Evolutionary conservation across 64 coral and sea anemone species (phyloP).

Genomic region (Pocillopora damicornis): DNA sequence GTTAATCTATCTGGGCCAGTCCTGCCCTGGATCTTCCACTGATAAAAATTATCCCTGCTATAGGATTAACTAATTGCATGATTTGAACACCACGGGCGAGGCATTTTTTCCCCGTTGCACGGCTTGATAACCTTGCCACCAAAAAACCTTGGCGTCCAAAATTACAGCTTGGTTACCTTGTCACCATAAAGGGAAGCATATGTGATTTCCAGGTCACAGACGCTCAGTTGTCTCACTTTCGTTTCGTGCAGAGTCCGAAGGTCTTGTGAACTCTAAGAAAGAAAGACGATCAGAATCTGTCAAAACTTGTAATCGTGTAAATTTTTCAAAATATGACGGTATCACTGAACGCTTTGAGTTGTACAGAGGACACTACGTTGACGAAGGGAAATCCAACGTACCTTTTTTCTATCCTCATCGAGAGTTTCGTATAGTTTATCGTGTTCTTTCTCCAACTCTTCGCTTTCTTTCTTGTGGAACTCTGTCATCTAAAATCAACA

Average conservation of each 20-base stretch:
- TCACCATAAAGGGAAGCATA: slow-evolving; percentile 66
- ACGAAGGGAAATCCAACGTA: neutral
- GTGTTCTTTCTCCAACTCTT: slow-evolving; percentile 75
- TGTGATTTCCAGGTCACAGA: slow-evolving; percentile 53
- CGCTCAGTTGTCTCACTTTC: slow-evolving; percentile 49
- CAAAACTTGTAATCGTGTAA: neutral
- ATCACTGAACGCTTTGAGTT: neutral
- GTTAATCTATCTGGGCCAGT: neutral
- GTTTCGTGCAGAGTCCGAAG: slow-evolving; percentile 51
- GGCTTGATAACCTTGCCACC: no score
- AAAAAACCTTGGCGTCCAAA: neutral
- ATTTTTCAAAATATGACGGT: neutral
- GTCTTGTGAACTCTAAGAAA: slow-evolving; percentile 37
- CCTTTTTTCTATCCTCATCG: slow-evolving; percentile 74
- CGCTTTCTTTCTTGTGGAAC: slow-evolving; percentile 94
- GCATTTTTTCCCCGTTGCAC: no score
- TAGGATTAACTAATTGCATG: no score
- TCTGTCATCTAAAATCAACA: slow-evolving; percentile 75
- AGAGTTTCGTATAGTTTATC: slow-evolving; percentile 58
- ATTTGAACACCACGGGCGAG: no score
- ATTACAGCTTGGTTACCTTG: slow-evolving; percentile 64
- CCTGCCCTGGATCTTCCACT: no score
- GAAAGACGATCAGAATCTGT: neutral
- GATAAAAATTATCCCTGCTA: neutral
- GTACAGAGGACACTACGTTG: neutral